Evolutionary conservation across 2,888 invertebrate species (phyloP), one percentile per base, ranked within the genome.

Genomic region (Caradrina clavipalpis): DNA sequence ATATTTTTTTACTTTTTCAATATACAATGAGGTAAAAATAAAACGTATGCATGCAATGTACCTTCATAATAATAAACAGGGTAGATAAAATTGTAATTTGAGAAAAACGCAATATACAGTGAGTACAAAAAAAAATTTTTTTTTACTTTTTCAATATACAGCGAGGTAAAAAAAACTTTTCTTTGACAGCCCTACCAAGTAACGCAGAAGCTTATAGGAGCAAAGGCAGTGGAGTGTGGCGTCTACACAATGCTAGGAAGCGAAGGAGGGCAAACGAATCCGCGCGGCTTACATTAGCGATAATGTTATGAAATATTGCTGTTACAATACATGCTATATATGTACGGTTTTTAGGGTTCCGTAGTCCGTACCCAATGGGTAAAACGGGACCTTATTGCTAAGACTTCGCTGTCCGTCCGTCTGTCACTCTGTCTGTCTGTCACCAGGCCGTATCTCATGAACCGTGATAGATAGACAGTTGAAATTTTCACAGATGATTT

Each of bases 231-330:
- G 84, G 83, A 85, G 86, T 83, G 86, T 82, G 78, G 83, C 79
- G 79, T 81, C 81, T 82, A 85, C 83, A 88, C 86, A 86, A 86
- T 81, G 81, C 81, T 85, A 84, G 80, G 87, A 89, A 88, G 85
- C 81, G 78, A 68, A 86, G 68, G 80, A 82, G 88, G 78, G 62
- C 74, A 82, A 82, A 84, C 88, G 87, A 82, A 89, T 88, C 88
- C 88, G 86, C 85, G 85, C 86, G 86, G 88, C 87, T 91, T 91
- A 92, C 92, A 93, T 94, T 93, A 93, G 89, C 91, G 93, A 93
- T 93, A 93, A 92, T 92, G 91, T 93, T 92, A 93, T 94, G 93
- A 94, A 91, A 92, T 93, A 94, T 88, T 85, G 89, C 87, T 67
- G 21, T 67, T n/a, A 71, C 73, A 70, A 77, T 71, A 76, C 60